Evolutionary conservation across 2,888 invertebrate species (phyloP).

Genomic region (Dicranocentrus wangi): DNA sequence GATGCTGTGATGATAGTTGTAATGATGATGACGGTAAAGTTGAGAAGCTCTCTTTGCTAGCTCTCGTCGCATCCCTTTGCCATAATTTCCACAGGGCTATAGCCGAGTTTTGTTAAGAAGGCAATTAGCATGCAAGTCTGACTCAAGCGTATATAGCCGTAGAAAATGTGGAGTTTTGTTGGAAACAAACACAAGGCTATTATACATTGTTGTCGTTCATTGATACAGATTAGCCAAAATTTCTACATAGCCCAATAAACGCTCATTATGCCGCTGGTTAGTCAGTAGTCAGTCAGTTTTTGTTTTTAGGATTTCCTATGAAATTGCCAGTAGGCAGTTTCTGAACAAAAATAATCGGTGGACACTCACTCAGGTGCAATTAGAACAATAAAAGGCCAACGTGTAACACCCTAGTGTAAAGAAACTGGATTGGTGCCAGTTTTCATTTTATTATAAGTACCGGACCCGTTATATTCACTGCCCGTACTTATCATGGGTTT

Average conservation of each 20-base stretch:
- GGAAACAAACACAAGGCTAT: conserved; percentile 42
- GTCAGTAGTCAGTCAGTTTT: conserved; percentile 2
- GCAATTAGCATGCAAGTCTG: conserved; percentile 58
- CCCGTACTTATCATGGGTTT: background rate
- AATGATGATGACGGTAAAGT: conserved; percentile 59
- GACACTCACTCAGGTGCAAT: conserved; percentile 38
- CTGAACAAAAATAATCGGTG: background rate
- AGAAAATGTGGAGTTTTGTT: background rate
- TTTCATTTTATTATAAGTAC: background rate
- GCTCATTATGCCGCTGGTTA: conserved; percentile 7
- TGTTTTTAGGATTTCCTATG: too few species aligned
- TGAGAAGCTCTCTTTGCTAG: conserved; percentile 40
- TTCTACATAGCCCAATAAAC: conserved; percentile 44
- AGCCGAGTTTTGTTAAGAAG: conserved; percentile 33
- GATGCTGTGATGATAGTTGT: conserved; percentile 49
- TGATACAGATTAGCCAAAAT: conserved; percentile 60
- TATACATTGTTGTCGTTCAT: conserved; percentile 42
- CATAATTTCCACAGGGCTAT: background rate
- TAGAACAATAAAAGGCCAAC: conserved; percentile 62
- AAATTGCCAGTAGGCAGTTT: too few species aligned
- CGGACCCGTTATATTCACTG: conserved; percentile 24
- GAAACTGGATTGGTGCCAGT: conserved; percentile 16
- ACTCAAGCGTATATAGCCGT: conserved; percentile 35
- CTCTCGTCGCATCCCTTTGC: conserved; percentile 39
- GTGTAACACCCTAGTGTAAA: conserved; percentile 51